Evolutionary conservation across 23 tunicate genomes (phyloP).

Genomic region (Halocynthia roretzi): DNA sequence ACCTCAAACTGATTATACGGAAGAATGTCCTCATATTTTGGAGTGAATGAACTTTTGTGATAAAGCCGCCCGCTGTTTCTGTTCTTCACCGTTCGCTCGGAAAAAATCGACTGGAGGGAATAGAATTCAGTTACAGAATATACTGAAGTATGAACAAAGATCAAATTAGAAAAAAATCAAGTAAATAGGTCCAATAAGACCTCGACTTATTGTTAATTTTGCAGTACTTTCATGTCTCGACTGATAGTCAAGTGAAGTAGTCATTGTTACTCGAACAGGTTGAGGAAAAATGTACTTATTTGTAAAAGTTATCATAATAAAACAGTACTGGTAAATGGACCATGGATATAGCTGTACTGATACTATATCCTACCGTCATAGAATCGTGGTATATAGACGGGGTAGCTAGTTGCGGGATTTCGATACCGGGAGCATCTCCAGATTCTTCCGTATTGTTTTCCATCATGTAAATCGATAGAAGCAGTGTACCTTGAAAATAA

Average conservation of each 20-base stretch:
- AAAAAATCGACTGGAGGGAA: slow-evolving; percentile 46
- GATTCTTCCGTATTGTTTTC: slow-evolving; percentile 7
- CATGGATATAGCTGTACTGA: neutral
- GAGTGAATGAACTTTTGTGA: slow-evolving; percentile 20
- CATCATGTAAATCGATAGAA: slow-evolving; percentile 61
- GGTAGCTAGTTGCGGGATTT: slow-evolving; percentile 45
- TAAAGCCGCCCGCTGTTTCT: slow-evolving; percentile 10
- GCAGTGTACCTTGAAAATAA: slow-evolving; percentile 25
- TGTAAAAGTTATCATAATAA: neutral
- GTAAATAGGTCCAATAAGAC: neutral
- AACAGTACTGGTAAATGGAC: too few species aligned
- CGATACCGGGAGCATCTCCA: slow-evolving; percentile 17
- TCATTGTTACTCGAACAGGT: too few species aligned
- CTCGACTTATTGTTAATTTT: neutral
- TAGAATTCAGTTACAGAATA: neutral
- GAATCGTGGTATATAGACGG: slow-evolving; percentile 73
- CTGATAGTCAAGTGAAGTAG: too few species aligned
- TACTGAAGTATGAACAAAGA: neutral
- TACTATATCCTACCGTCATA: slow-evolving; percentile 37
- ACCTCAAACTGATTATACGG: slow-evolving; percentile 49
- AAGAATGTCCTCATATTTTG: slow-evolving; percentile 10
- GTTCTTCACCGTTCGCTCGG: slow-evolving; percentile 54
- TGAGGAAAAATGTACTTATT: too few species aligned
- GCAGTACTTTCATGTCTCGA: too few species aligned
- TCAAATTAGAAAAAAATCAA: neutral